phyloP scores from a whole-genome alignment of 2,113 vertebrate genomes.

The Copsychus sechellarum region DNA sequence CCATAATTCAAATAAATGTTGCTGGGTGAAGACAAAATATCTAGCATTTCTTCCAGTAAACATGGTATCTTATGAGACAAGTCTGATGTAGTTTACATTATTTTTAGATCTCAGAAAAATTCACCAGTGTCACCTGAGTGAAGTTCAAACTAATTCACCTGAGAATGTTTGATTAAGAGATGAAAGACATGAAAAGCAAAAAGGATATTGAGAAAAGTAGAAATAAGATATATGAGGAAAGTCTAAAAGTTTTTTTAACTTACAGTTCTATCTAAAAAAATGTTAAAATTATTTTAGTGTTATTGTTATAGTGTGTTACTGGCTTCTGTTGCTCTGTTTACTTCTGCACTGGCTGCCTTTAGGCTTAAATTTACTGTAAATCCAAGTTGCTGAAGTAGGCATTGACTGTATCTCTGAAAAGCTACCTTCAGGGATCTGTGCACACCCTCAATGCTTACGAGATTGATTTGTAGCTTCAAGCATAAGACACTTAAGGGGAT shows the following conservation, averaged over 20 bases:
- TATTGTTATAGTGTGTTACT: not conserved
- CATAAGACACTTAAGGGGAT: slow-evolving; percentile 22
- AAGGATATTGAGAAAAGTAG: not conserved
- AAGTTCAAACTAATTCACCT: not conserved
- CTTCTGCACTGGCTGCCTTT: not conserved
- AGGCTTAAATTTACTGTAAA: slow-evolving; percentile 41
- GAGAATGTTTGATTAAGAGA: not conserved
- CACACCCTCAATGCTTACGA: not conserved
- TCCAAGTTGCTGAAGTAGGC: slow-evolving; percentile 28
- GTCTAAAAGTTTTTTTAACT: not conserved
- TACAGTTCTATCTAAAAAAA: not conserved
- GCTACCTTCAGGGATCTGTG: slow-evolving; percentile 9
- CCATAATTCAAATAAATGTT: not conserved
- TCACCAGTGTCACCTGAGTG: not conserved
- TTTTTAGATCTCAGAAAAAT: not conserved
- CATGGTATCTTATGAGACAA: not conserved
- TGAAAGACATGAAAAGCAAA: not conserved
- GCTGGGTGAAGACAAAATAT: not conserved
- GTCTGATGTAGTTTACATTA: not conserved
- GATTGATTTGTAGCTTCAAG: slow-evolving; percentile 54
- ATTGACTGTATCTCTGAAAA: slow-evolving; percentile 10
- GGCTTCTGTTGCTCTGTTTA: not conserved
- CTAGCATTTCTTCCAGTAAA: not conserved
- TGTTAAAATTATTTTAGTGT: not conserved
- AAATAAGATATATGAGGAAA: not conserved